Evolutionary conservation across 2,797 vertebrate genomes (phyloP).

Genomic region (Neosalanx taihuensis): DNA sequence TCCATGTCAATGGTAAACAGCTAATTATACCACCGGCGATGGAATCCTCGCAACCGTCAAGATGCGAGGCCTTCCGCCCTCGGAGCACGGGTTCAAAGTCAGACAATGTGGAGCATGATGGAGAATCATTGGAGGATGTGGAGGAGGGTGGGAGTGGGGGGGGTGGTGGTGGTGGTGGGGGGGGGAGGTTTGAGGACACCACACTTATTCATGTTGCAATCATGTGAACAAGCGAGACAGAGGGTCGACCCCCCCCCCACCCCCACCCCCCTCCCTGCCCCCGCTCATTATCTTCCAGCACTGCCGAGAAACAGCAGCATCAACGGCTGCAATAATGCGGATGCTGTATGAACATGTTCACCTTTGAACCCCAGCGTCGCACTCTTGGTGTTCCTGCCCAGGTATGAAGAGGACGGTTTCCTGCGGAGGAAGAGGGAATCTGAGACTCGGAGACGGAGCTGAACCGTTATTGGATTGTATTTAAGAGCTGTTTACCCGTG

Average conservation of each 20-base stretch:
- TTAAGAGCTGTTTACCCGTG: slow-evolving; percentile 65
- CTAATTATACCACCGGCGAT: slow-evolving; percentile 59
- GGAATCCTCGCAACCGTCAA: slow-evolving; percentile 37
- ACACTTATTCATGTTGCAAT: slow-evolving; percentile 48
- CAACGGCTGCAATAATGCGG: slow-evolving; percentile 22
- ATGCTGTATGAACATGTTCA: slow-evolving; percentile 33
- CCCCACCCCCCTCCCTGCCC: not conserved
- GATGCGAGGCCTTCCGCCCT: slow-evolving; percentile 55
- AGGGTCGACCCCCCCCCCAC: slow-evolving; percentile 26
- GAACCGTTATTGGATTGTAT: slow-evolving; percentile 48
- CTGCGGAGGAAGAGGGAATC: slow-evolving; percentile 33
- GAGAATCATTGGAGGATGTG: slow-evolving; percentile 56
- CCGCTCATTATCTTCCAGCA: not conserved
- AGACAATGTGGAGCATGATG: slow-evolving; percentile 59
- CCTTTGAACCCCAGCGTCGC: not conserved
- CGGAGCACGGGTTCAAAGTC: slow-evolving; percentile 65
- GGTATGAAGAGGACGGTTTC: slow-evolving; percentile 41
- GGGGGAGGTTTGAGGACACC: slow-evolving; percentile 20
- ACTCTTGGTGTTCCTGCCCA: too few species aligned
- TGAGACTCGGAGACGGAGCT: slow-evolving; percentile 51
- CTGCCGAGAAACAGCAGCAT: slow-evolving; percentile 36
- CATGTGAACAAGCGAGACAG: slow-evolving; percentile 27
- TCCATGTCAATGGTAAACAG: slow-evolving; percentile 60
- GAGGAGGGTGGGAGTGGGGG: slow-evolving; percentile 41
- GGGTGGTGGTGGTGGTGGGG: slow-evolving; percentile 15